These are phyloP conservation scores for Herminia tarsipennalis DNA, from an alignment of 2,888 invertebrate species.

Conservation along the genomic window DNA sequence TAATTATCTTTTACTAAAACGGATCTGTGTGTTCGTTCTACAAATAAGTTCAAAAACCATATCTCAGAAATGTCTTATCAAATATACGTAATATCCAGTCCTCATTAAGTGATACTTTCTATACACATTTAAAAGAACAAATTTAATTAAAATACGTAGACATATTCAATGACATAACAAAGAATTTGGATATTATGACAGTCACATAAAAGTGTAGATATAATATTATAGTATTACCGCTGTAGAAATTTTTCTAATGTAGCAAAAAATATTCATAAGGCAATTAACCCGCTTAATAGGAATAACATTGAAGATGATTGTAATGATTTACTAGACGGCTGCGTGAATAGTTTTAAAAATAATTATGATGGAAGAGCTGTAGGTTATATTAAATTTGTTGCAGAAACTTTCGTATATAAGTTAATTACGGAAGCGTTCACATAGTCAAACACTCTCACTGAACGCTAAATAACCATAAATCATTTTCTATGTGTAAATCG, in stretches of 20 bases:
- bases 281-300: background rate
- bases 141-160: constrained; percentile 18
- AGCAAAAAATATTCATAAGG: background rate
- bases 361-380: background rate
- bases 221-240: constrained; percentile 5
- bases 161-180: constrained; percentile 17
- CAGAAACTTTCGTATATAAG: too few species aligned
- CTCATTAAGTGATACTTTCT: constrained; percentile 10
- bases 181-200: constrained; percentile 27
- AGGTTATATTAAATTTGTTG: background rate
- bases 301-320: constrained; percentile 1
- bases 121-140: constrained; percentile 15
- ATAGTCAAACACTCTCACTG: too few species aligned
- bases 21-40: too few species aligned
- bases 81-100: constrained; percentile 15
- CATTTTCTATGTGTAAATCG: too few species aligned
- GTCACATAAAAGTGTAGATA: constrained; percentile 15
- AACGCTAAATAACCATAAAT: too few species aligned
- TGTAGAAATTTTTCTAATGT: constrained; percentile 15
- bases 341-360: background rate
- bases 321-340: constrained; percentile 1
- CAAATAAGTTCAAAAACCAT: too few species aligned
- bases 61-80: constrained; percentile 8
- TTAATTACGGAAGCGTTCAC: too few species aligned
- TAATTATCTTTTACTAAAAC: too few species aligned